These are phyloP conservation scores for Alsophila aescularia DNA, from an alignment of 2,888 invertebrate species.

Conservation along the genomic window DNA sequence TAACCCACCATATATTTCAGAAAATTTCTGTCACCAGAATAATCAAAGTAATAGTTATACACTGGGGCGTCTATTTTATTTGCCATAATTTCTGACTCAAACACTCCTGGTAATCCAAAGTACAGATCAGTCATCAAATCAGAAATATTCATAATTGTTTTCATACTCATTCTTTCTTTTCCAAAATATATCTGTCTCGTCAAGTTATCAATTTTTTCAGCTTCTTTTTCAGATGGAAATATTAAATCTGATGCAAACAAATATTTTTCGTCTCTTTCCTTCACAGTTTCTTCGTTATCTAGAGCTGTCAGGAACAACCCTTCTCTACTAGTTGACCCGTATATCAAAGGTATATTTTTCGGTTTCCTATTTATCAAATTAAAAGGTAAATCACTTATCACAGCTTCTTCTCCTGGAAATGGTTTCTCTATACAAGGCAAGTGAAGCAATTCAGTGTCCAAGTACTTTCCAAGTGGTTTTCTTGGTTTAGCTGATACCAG, in stretches of 20 bases:
- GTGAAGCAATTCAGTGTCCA: conserved; percentile 68
- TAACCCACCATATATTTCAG: conserved; percentile 57
- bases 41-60: conserved; percentile 70
- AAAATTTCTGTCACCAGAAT: conserved; percentile 66
- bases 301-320: conserved; percentile 54
- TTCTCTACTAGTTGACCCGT: conserved; percentile 68
- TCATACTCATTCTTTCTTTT: conserved; percentile 69
- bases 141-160: conserved; percentile 58
- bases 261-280: conserved; percentile 57
- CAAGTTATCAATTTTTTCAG: conserved; percentile 48
- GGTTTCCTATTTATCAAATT: conserved; percentile 60
- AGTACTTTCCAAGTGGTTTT: conserved; percentile 63
- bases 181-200: conserved; percentile 73
- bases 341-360: conserved; percentile 57
- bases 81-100: conserved; percentile 58
- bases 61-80: conserved; percentile 49
- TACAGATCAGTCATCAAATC: conserved; percentile 70
- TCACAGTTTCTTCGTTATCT: conserved; percentile 48
- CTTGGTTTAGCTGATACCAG: conserved; percentile 53
- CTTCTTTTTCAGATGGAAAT: conserved; percentile 61
- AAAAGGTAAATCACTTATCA: conserved; percentile 66
- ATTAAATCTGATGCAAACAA: conserved; percentile 71
- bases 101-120: conserved; percentile 67
- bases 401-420: conserved; percentile 61
- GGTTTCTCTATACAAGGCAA: conserved; percentile 70